These are phyloP conservation scores for Ciconia maguari DNA, from an alignment of 2,113 vertebrate species.

Conservation along the genomic window DNA sequence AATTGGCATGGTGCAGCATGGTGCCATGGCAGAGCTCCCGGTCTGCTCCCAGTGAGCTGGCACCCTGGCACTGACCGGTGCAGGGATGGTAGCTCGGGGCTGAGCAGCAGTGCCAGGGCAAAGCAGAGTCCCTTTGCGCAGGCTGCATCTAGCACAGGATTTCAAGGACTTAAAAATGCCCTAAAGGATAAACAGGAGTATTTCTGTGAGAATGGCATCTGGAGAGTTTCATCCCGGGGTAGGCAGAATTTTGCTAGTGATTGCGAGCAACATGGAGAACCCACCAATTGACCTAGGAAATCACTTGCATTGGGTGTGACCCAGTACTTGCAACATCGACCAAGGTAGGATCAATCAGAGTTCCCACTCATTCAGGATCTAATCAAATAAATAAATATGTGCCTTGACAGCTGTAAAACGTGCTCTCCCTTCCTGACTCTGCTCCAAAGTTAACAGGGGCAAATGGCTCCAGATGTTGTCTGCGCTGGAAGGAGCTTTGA, in stretches of 20 bases:
- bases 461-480: background rate
- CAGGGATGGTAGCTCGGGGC: background rate
- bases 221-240: rapidly evolving
- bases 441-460: background rate
- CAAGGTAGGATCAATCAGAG: rapidly evolving
- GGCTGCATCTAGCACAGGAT: background rate
- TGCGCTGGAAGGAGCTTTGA: background rate
- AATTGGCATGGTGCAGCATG: rapidly evolving
- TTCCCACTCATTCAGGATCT: background rate
- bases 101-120: background rate
- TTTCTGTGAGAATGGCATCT: background rate
- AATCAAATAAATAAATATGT: background rate
- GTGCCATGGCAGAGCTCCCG: rapidly evolving
- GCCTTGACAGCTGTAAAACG: background rate
- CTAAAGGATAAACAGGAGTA: background rate
- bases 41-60: too few species aligned
- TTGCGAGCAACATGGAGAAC: background rate
- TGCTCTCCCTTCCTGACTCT: background rate
- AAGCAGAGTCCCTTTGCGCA: background rate
- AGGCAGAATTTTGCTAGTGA: background rate
- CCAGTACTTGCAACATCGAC: background rate
- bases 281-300: rapidly evolving
- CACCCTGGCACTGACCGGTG: rapidly evolving
- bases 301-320: rapidly evolving
- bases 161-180: background rate